phyloP scores from a whole-genome alignment of 2,888 invertebrate genomes.

The Limenitis camilla region DNA sequence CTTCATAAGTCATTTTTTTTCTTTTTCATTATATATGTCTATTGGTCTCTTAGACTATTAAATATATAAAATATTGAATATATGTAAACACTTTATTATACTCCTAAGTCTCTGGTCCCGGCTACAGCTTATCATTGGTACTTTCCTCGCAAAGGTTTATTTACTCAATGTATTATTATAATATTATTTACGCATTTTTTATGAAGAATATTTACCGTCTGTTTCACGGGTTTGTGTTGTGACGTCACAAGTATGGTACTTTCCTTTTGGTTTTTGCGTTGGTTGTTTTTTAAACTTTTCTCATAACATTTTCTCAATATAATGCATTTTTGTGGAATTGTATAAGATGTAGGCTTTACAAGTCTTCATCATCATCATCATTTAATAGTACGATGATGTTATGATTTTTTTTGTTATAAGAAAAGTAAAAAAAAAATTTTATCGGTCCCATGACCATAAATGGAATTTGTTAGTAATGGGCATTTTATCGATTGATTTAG shows the following conservation, averaged over 20 bases:
- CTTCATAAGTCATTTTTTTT: too few species aligned
- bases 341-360: too few species aligned
- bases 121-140: slow-evolving; percentile 26
- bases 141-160: slow-evolving; percentile 53
- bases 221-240: slow-evolving; percentile 25
- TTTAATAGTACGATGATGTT: too few species aligned
- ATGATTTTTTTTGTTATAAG: too few species aligned
- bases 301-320: too few species aligned
- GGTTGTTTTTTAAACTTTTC: neutral
- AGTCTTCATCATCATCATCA: too few species aligned
- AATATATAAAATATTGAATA: slow-evolving; percentile 10
- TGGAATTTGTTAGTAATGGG: too few species aligned
- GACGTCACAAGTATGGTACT: slow-evolving; percentile 22
- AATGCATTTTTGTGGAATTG: too few species aligned
- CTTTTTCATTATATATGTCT: too few species aligned
- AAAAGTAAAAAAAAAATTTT: too few species aligned
- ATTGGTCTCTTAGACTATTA: slow-evolving; percentile 10
- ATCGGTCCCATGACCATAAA: too few species aligned
- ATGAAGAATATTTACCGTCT: slow-evolving; percentile 18
- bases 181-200: slow-evolving; percentile 34
- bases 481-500: neutral
- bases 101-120: slow-evolving; percentile 29
- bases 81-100: neutral
- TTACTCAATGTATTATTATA: slow-evolving; percentile 44
- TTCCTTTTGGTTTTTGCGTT: slow-evolving; percentile 7